Conservation (phyloP, 2,113 vertebrate genomes). For the Ranitomeya imitator region DNA sequence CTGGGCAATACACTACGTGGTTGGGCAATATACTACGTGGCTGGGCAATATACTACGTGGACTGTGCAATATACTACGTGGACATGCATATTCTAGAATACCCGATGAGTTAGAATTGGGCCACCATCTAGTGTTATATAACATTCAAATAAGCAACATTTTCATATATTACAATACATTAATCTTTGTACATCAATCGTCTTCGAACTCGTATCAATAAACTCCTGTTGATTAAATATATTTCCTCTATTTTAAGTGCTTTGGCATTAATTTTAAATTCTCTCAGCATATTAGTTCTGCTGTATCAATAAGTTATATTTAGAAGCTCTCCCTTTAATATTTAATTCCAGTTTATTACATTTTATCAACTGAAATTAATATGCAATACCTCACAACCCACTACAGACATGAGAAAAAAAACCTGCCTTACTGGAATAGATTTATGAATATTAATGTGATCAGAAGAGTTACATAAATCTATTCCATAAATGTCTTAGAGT, state of each 20-base stretch:
- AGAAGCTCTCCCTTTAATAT: neutral
- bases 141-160: too few relatives aligned
- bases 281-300: conserved; percentile 10
- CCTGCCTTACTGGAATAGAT: neutral
- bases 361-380: conserved; percentile 20
- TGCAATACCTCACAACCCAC: neutral
- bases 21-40: too few relatives aligned
- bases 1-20: too few relatives aligned
- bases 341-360: conserved; percentile 29
- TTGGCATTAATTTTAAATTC: conserved; percentile 12
- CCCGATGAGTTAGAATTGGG: too few relatives aligned
- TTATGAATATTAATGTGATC: conserved; percentile 4
- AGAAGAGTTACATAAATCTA: neutral
- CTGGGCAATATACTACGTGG: too few relatives aligned
- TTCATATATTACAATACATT: too few relatives aligned
- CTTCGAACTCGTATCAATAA: neutral
- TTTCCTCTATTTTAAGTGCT: neutral
- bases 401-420: neutral
- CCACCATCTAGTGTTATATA: too few relatives aligned
- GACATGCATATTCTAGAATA: too few relatives aligned
- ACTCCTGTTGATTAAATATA: neutral
- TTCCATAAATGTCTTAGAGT: neutral
- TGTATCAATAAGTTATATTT: conserved; percentile 19
- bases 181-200: neutral
- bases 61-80: too few relatives aligned